phyloP scores from a whole-genome alignment of 1,140 invertebrate species.

The Octopus sinensis region DNA sequence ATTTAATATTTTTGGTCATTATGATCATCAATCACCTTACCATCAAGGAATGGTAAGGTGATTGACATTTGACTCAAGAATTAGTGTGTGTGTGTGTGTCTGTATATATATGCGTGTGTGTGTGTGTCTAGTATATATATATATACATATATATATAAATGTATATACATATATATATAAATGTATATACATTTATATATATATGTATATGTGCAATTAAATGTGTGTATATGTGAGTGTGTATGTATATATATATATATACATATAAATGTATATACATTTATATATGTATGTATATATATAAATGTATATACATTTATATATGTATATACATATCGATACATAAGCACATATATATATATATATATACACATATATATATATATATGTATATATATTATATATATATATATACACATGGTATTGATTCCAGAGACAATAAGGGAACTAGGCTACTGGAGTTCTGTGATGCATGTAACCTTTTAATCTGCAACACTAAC shows the following conservation, averaged over 20 bases:
- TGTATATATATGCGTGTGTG: no score
- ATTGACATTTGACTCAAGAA: no score
- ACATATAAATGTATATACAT: background rate
- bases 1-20: no score
- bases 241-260: background rate
- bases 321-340: background rate
- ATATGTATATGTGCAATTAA: background rate
- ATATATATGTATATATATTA: slow-evolving; percentile 10
- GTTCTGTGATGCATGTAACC: no score
- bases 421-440: no score
- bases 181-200: background rate
- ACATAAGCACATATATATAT: background rate
- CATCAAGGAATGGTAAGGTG: no score
- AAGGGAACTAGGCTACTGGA: no score
- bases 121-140: no score
- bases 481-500: no score
- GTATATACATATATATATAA: background rate
- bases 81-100: no score
- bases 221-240: background rate
- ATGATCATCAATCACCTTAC: no score
- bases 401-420: slow-evolving; percentile 1
- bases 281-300: background rate
- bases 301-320: background rate
- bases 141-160: background rate
- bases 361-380: background rate